Evolutionary conservation across 2,888 invertebrate species (phyloP), one percentile per base, ranked within the genome.

Genomic region (Julus scandinavius): DNA sequence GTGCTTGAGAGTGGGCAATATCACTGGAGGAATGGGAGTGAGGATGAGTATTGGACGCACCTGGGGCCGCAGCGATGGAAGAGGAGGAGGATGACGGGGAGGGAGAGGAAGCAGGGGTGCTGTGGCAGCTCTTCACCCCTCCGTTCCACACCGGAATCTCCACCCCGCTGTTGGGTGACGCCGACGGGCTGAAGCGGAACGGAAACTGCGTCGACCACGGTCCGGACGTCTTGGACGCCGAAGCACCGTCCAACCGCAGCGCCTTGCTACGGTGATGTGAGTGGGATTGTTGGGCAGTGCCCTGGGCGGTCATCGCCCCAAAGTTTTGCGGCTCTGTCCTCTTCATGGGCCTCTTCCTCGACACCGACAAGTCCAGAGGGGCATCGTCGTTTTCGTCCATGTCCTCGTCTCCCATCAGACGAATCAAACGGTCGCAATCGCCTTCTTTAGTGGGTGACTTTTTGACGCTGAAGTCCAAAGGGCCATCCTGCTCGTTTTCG

Each of bases 331-430:
- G 13, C 9, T 85, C 85, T 1, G 41, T 4, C 20, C n/a, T 20
- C 50, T 38, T 85, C 29, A 58, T 29, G 17, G 72, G 40, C 86
- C 89, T 83, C 91, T 97, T 96, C 88, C 96, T 94, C 50, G 95
- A 94, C 29, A 96, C 95, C 0, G 97, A 96, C 84, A 97, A 93
- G 92, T 97, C 97, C 89, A 97, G 93, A 0, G 97, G 96, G 90
- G 96, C 95, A 91, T 94, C 94, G 50, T 90, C 90, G 89, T 92
- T 93, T 4, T 92, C 92, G 49, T 80, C 49, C 63, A 0, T 93
- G 92, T 0, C 93, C 93, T n/a, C 94, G 94, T 3, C 94, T 93
- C 85, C 85, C 50, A 54, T 50, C 29, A 58, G 38, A 13, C 38
- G 45, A 80, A 85, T 89, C 89, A 63, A 84, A 40, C 50, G 38